These are phyloP conservation scores for Hydropsyche betteni DNA, from an alignment of 2,888 invertebrate genomes.

Conservation along the genomic window DNA sequence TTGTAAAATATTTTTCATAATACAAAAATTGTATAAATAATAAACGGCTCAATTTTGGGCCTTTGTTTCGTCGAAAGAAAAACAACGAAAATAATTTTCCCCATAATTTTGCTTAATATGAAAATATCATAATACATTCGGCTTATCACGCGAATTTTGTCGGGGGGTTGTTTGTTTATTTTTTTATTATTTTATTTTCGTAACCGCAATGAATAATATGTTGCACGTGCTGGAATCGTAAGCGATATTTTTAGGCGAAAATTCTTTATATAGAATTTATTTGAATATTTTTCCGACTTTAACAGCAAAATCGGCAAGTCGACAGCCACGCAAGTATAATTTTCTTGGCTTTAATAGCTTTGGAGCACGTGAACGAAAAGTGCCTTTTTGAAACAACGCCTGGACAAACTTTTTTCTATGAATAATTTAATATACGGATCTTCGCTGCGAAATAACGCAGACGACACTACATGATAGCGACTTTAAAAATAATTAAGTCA, in stretches of 20 bases:
- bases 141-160: no score
- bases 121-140: no score
- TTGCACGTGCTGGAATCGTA: constrained; percentile 9
- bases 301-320: constrained; percentile 46
- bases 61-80: no score
- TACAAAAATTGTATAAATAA: no score
- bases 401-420: constrained; percentile 32
- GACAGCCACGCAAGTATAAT: constrained; percentile 47
- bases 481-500: no score
- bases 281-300: constrained; percentile 50
- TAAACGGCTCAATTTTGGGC: no score
- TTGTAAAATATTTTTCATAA: no score
- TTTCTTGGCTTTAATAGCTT: constrained; percentile 44
- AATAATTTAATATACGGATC: constrained; percentile 40
- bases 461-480: no score
- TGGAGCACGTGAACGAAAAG: constrained; percentile 42
- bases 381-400: constrained; percentile 30
- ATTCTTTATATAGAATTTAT: constrained; percentile 49
- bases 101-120: no score
- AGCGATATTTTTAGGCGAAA: constrained; percentile 45
- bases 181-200: constrained; percentile 2
- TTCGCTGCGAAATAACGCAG: not conserved
- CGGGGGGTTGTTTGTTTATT: no score
- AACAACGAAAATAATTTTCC: no score
- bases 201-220: constrained; percentile 14